These are phyloP conservation scores for Fulmarus glacialis DNA, from an alignment of 2,113 vertebrate species.

Conservation along the genomic window DNA sequence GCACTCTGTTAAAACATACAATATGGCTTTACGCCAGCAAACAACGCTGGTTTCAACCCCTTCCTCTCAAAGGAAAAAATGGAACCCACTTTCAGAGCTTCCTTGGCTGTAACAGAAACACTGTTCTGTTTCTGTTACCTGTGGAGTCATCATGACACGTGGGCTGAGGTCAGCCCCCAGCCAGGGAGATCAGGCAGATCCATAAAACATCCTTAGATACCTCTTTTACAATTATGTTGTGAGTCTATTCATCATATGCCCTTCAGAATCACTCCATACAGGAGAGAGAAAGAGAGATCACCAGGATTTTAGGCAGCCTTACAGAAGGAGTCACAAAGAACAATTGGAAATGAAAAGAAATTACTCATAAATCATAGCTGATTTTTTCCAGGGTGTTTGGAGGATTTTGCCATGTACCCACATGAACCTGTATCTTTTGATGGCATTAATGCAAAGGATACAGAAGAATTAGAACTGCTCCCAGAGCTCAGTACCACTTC, in stretches of 20 bases:
- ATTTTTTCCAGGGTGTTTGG: neutral
- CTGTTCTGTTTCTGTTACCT: neutral
- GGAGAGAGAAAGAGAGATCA: neutral
- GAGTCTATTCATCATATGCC: neutral
- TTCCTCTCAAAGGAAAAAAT: neutral
- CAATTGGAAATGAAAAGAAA: neutral
- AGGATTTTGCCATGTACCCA: neutral
- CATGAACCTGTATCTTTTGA: neutral
- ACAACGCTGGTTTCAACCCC: neutral
- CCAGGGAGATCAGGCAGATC: neutral
- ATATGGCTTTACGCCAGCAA: neutral
- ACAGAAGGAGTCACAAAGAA: neutral
- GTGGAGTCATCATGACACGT: neutral
- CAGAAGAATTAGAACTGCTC: neutral
- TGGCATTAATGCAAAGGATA: neutral
- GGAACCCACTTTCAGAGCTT: neutral
- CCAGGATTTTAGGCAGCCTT: neutral
- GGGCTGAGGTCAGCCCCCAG: neutral
- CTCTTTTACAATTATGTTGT: neutral
- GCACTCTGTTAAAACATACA: neutral
- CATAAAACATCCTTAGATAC: neutral
- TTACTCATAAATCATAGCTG: neutral
- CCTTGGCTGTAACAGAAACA: neutral
- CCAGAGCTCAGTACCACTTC: neutral
- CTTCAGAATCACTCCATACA: neutral